Conservation (phyloP, 2,113 vertebrate genomes). For the Tragelaphus scriptus region DNA sequence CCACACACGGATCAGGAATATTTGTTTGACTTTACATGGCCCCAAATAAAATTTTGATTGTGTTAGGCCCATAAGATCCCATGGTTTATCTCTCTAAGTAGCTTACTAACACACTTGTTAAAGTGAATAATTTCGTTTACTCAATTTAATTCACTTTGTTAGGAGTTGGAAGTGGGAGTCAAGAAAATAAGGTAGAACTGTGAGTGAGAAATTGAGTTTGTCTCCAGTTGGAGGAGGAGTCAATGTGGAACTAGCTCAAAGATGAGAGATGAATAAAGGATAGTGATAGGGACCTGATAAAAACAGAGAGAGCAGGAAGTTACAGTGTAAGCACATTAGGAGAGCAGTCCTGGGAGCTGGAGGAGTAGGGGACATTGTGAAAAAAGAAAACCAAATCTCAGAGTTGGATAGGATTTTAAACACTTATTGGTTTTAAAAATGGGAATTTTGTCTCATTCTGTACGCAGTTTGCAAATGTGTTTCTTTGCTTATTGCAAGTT, state of each 20-base stretch:
- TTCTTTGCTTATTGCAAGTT: not conserved
- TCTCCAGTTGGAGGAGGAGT: not conserved
- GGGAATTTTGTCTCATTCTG: not conserved
- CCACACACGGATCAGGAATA: not conserved
- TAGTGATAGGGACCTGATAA: not conserved
- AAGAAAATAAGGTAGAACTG: not conserved
- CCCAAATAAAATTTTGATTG: not conserved
- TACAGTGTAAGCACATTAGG: not conserved
- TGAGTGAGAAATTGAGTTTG: not conserved
- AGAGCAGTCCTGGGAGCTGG: not conserved
- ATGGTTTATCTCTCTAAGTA: not conserved
- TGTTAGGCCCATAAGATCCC: not conserved
- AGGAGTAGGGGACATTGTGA: not conserved
- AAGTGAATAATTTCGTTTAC: not conserved
- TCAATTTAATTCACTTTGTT: not conserved
- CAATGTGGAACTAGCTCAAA: not conserved
- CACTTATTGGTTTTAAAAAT: not conserved
- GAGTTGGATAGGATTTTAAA: not conserved
- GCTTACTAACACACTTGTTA: not conserved
- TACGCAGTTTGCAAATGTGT: not conserved
- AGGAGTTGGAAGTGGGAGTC: not conserved
- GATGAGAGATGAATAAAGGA: not conserved
- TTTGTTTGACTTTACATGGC: not conserved
- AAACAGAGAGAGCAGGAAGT: not conserved
- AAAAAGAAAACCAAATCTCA: not conserved